Evolutionary conservation across 2,797 vertebrate genomes (phyloP), one percentile per base, ranked within the genome.

Genomic region (Bradypodion pumilum): DNA sequence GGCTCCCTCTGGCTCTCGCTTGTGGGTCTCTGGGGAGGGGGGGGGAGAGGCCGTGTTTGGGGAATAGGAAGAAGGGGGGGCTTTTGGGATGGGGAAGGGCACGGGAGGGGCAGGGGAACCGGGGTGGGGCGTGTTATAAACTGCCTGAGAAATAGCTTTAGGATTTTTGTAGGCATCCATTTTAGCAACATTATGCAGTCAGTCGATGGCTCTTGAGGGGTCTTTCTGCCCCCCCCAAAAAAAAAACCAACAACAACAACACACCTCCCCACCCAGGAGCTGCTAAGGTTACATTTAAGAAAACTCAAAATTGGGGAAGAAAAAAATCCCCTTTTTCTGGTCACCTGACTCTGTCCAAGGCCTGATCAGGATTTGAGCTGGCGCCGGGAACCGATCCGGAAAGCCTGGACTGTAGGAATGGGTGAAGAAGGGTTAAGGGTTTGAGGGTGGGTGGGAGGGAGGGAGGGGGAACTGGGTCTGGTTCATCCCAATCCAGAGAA

Each of bases 71-170:
- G n/a, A 19, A 69, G 37, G n/a, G 0, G 23, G 70, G 81, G 59
- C 29, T 46, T 15, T 56, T 84, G 46, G 0, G 7, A 75, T 12
- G 37, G 78, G 49, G 56, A 81, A 75, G 80, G 78, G 81, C 68
- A 70, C 74, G 80, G 77, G 83, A 52, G 69, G 74, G 2, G 65
- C 1, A 69, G 83, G 70, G 27, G 68, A 59, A 81, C 12, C 19
- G 85, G 44, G 35, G 85, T 88, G 88, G 89, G 82, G 60, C 83
- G 78, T 84, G 90, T 92, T 86, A 78, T 93, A 90, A 94, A 94
- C 93, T 92, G 93, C 93, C 94, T 92, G 93, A 95, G 90, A 92
- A 92, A 92, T 94, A 95, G 94, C 93, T 95, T 94, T 95, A 95
- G 93, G 92, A 91, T 93, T 92, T n/a, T 91, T 88, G 92, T 94